Base-by-base conservation (phyloP, 2,797 vertebrate genomes). In the Sebastolobus altivelis region DNA sequence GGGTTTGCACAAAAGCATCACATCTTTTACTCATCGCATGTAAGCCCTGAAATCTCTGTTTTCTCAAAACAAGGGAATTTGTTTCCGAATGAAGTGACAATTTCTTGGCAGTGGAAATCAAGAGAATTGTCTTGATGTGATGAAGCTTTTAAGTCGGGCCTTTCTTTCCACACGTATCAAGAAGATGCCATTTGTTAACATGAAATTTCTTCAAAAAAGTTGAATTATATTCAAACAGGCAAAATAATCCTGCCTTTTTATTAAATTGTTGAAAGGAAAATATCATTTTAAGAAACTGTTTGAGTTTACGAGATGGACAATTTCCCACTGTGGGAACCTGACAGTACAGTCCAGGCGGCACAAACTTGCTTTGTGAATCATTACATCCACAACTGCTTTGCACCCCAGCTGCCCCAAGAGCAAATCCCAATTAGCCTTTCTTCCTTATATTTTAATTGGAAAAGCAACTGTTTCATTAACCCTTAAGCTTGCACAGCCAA, bases 391-490 rank as follows among this genome's bases (percentile, higher is more conserved):
- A 68, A 77, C 71, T 56, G 77, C 77, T 60, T 49, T 14, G 31
- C 60, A 80, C 68, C 67, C 29, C 40, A 6, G 56, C 76, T 65
- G 22, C 56, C 72, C 81, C 35, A 33, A 67, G 69, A 83, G 56
- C 43, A 76, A 87, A 77, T 82, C 87, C 70, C 81, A 90, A 78
- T 90, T 89, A 90, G 84, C 87, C 82, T 91, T 83, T 77, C 38
- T 84, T 78, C 31, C 77, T 67, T 79, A 65, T 77, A 69, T 79
- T 89, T 82, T 86, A 90, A 92, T 88, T 93, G 84, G 81, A 90
- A 92, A 92, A 83, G 56, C 63, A 84, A 87, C 82, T 77, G 77
- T 92, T 91, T 82, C 77, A 93, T 93, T 92, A 90, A 91, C 79
- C 72, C 73, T 77, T 74, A 75, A 72, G 63, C 65, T 79, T 81